Evolutionary conservation across 1,140 invertebrate species (phyloP).

Genomic region (Saccostrea glomerata): DNA sequence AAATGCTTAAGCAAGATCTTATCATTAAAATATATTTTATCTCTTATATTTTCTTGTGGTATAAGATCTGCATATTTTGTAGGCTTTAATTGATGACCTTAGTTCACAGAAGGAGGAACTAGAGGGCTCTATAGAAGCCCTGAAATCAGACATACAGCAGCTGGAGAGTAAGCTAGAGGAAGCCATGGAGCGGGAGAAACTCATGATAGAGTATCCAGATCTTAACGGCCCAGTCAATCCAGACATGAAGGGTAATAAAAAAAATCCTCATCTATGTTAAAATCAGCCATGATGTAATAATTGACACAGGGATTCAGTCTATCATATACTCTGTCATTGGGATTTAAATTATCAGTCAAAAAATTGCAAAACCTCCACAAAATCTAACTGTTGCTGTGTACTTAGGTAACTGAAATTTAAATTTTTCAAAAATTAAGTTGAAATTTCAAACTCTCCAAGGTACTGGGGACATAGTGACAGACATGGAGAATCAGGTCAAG

Average conservation of each 20-base stretch:
- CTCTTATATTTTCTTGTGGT: too few species aligned
- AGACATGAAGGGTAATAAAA: constrained; percentile 8
- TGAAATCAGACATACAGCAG: constrained; percentile 60
- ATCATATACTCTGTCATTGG: neutral
- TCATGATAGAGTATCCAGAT: constrained; percentile 64
- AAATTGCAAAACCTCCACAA: too few species aligned
- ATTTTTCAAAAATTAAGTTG: too few species aligned
- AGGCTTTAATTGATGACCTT: constrained; percentile 69
- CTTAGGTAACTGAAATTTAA: too few species aligned
- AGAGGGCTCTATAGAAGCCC: constrained; percentile 64
- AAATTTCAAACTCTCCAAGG: constrained; percentile 62
- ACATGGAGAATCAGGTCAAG: constrained; percentile 78
- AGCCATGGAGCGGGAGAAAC: constrained; percentile 69
- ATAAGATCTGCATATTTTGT: neutral
- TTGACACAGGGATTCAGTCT: neutral
- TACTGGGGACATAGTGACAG: constrained; percentile 73
- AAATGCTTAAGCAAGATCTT: too few species aligned
- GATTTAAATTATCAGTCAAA: neutral
- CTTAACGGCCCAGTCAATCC: constrained; percentile 75
- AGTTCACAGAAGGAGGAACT: constrained; percentile 67
- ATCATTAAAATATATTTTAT: too few species aligned
- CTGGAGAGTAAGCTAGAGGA: constrained; percentile 68
- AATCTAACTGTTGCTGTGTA: too few species aligned
- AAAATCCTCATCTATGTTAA: neutral
- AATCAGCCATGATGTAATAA: neutral